Conservation (phyloP, 2,888 invertebrate genomes). For the Hyposoter didymator region DNA sequence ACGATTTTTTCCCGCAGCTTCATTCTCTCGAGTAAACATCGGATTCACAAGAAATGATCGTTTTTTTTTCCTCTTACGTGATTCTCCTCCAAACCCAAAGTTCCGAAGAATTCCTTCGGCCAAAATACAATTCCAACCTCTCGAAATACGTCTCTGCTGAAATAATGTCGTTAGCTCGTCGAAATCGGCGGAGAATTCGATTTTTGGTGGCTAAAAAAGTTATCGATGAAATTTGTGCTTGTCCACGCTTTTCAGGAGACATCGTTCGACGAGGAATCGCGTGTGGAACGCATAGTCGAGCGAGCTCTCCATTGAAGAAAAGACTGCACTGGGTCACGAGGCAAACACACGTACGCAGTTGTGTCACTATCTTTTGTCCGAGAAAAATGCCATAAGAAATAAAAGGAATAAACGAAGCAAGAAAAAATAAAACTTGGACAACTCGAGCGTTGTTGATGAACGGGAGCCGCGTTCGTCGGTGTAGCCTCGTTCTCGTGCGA, state of each 20-base stretch:
- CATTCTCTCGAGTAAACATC: slow-evolving; percentile 25
- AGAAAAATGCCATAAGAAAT: slow-evolving; percentile 37
- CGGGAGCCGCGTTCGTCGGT: slow-evolving; percentile 33
- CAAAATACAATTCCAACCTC: background rate
- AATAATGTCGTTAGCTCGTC: background rate
- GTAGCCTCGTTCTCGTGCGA: slow-evolving; percentile 10
- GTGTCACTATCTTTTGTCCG: slow-evolving; percentile 52
- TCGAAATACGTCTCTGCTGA: background rate
- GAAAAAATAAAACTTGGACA: slow-evolving; percentile 7
- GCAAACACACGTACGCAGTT: slow-evolving; percentile 49
- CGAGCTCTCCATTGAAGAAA: slow-evolving; percentile 1
- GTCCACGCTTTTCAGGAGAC: background rate
- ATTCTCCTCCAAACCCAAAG: slow-evolving; percentile 19
- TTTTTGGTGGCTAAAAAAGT: background rate
- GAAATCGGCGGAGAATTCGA: background rate
- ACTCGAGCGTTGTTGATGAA: slow-evolving; percentile 21
- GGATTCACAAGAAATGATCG: slow-evolving; percentile 33
- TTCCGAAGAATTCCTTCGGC: background rate
- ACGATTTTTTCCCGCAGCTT: slow-evolving; percentile 42
- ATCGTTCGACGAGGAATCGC: background rate
- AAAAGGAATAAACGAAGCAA: slow-evolving; percentile 28
- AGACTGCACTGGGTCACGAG: slow-evolving; percentile 40
- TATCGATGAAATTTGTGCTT: background rate
- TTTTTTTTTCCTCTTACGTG: slow-evolving; percentile 24
- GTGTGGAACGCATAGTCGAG: slow-evolving; percentile 1